Conservation (phyloP, 2,113 vertebrate species). For the Phylloscopus trochiloides region DNA sequence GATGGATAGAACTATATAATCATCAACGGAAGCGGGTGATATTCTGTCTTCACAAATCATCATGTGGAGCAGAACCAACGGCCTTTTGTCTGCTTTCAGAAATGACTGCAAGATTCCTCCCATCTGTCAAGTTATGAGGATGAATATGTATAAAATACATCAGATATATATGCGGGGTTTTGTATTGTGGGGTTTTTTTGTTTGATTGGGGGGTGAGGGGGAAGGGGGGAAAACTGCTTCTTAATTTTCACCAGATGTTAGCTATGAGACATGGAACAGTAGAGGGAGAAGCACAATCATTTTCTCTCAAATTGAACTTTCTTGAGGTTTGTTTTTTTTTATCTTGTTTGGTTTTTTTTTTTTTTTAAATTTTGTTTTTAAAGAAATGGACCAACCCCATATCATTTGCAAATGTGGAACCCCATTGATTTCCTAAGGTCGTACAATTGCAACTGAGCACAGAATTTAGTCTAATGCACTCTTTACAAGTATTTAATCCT, state of each 20-base stretch:
- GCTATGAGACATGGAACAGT: conserved; percentile 30
- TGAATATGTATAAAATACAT: conserved; percentile 73
- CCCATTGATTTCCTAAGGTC: conserved; percentile 38
- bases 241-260: conserved; percentile 54
- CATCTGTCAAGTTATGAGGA: conserved; percentile 79
- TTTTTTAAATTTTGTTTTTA: not conserved
- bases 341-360: not conserved
- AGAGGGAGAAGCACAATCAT: conserved; percentile 28
- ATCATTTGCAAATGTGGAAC: conserved; percentile 44
- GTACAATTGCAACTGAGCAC: not conserved
- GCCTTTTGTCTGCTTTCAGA: conserved; percentile 80
- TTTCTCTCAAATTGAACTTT: conserved; percentile 29
- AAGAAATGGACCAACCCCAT: not conserved
- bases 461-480: conserved; percentile 34
- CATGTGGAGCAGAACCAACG: conserved; percentile 74
- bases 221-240: not conserved
- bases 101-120: conserved; percentile 77
- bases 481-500: conserved; percentile 56
- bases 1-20: conserved; percentile 84
- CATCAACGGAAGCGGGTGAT: conserved; percentile 79
- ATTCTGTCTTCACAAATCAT: conserved; percentile 79
- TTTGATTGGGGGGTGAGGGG: not conserved
- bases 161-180: conserved; percentile 48
- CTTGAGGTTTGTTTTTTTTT: not conserved
- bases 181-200: conserved; percentile 21